Evolutionary conservation across 2,797 vertebrate genomes (phyloP).

Genomic region (Sarcophilus harrisii): DNA sequence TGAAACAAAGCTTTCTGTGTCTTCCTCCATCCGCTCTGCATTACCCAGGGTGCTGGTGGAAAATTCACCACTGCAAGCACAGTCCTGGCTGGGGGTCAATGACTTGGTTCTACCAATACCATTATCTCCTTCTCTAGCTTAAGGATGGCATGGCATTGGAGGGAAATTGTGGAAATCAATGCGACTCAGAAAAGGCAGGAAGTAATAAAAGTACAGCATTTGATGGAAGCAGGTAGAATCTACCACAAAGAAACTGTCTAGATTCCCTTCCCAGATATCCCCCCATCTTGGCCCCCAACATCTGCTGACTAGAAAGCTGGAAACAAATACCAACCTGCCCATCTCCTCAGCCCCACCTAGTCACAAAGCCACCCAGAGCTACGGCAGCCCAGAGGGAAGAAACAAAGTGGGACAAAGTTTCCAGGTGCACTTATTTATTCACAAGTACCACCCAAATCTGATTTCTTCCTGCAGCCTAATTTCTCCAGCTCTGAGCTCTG

Average conservation of each 20-base stretch:
- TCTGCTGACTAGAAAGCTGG: not conserved
- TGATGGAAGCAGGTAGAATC: not conserved
- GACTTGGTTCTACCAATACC: not conserved
- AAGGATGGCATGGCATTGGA: not conserved
- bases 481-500: not conserved
- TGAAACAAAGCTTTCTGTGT: not conserved
- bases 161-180: not conserved
- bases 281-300: not conserved
- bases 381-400: not conserved
- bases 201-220: not conserved
- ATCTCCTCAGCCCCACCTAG: not conserved
- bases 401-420: not conserved
- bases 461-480: not conserved
- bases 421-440: not conserved
- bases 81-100: not conserved
- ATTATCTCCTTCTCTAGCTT: not conserved
- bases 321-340: not conserved
- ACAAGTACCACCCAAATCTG: not conserved
- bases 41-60: not conserved
- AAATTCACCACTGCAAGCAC: not conserved
- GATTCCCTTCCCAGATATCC: too few relatives aligned
- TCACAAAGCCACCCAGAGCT: not conserved
- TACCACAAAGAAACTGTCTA: conserved; percentile 1
- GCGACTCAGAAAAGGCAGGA: not conserved
- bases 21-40: not conserved